Base-by-base conservation (phyloP, 1,140 invertebrate genomes). In the Colletes gigas region DNA sequence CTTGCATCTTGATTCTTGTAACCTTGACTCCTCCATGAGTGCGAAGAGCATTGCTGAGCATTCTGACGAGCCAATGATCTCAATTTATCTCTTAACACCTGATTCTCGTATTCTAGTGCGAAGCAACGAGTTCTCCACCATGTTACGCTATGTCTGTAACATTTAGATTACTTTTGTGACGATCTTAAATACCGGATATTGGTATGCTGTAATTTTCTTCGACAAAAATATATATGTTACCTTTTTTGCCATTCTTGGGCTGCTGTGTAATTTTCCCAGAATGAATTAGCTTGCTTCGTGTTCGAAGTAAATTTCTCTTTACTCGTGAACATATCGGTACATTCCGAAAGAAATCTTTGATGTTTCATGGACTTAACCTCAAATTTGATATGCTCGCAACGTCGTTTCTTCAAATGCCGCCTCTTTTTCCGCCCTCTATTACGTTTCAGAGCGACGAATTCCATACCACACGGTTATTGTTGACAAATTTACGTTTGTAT, bases 51-150 rank as follows among this genome's bases (percentile, higher is more conserved):
- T 50, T 57, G 76, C 10, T 75, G 68, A 57, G 17, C 14, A 83
- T 88, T 90, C 55, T 84, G 83, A 52, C 65, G n/a, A 30, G 78
- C 21, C 59, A 90, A 70, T 47, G 83, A 89, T 73, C 88, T 92
- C 77, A 93, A 92, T 91, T 90, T 93, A 82, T 90, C 89, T 63
- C 94, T 94, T 10, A 96, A 86, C 70, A 95, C 87, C 71, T 92
- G 88, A 88, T 96, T 96, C 91, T 96, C 96, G 78, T 95, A 93
- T 86, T 96, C 94, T 57, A 96, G 90, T 47, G 95, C 95, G 60
- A 94, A 88, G 15, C 95, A 96, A 77, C 94, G 93, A 1, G 96
- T 95, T 90, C 94, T 96, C 96, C 96, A 96, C 92, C 95, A 96
- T 3, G 94, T 94, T 15, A 95, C 72, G 54, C 75, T 92, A 71